Evolutionary conservation across 2,888 invertebrate genomes (phyloP).

Genomic region (Pammene fasciana): DNA sequence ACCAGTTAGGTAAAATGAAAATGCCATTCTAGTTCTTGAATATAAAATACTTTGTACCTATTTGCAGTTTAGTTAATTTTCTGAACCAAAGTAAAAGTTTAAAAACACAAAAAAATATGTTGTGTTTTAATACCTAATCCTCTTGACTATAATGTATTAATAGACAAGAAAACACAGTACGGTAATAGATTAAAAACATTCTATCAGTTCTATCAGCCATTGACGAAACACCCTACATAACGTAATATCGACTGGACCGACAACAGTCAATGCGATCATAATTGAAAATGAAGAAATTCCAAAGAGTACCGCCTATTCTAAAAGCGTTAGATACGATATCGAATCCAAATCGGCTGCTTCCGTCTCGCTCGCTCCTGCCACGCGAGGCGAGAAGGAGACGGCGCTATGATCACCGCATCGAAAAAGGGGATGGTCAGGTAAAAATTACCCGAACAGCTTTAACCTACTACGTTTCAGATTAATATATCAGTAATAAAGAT

Average conservation of each 20-base stretch:
- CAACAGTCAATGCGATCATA: conserved; percentile 35
- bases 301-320: conserved; percentile 40
- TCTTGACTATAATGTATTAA: background rate
- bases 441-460: conserved; percentile 54
- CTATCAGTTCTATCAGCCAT: conserved; percentile 6
- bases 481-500: conserved; percentile 11
- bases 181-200: conserved; percentile 1
- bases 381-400: conserved; percentile 47
- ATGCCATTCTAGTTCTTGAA: no score
- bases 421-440: conserved; percentile 61
- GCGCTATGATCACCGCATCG: conserved; percentile 41
- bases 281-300: conserved; percentile 43
- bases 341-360: conserved; percentile 49
- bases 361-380: conserved; percentile 48
- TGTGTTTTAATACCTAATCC: no score
- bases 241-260: conserved; percentile 6
- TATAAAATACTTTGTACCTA: no score
- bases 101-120: no score
- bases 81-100: no score
- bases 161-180: background rate
- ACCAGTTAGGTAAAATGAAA: no score
- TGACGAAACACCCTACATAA: conserved; percentile 17
- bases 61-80: no score
- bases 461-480: conserved; percentile 17
- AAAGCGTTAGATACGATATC: conserved; percentile 42